Evolutionary conservation across 2,113 vertebrate species (phyloP).

Genomic region (Notarius quadriscutis): DNA sequence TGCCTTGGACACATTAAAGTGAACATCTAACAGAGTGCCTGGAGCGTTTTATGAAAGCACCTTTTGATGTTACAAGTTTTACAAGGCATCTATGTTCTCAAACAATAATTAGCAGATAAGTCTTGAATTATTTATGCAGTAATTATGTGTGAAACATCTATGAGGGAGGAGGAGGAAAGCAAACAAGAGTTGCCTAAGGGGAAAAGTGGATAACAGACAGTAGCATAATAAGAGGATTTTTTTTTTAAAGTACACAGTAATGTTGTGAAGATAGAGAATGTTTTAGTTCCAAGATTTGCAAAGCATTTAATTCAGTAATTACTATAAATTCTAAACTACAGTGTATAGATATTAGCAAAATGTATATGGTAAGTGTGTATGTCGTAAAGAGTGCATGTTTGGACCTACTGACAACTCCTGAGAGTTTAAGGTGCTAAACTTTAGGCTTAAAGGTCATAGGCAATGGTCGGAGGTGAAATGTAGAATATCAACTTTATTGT

Average conservation of each 20-base stretch:
- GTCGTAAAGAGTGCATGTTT: not conserved
- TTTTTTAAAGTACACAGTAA: not conserved
- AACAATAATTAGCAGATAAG: conserved; percentile 49
- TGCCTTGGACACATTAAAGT: conserved; percentile 39
- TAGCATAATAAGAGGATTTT: not conserved
- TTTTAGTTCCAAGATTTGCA: not conserved
- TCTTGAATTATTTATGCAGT: conserved; percentile 2
- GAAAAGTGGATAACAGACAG: not conserved
- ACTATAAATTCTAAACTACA: not conserved
- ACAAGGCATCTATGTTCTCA: conserved; percentile 48
- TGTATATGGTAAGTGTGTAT: not conserved
- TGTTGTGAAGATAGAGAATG: not conserved
- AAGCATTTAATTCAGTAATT: not conserved
- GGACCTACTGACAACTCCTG: not conserved
- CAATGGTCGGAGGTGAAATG: too few species aligned
- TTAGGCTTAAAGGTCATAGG: not conserved
- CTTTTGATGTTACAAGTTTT: conserved; percentile 58
- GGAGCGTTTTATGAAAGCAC: conserved; percentile 43
- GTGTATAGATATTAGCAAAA: not conserved
- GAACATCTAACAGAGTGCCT: conserved; percentile 46
- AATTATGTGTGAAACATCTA: not conserved
- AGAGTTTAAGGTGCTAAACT: not conserved
- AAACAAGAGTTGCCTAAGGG: not conserved
- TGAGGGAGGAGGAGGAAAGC: not conserved
- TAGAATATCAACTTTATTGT: too few species aligned